phyloP scores from a whole-genome alignment of 2,888 invertebrate species.

The Opisthograptis luteolata region DNA sequence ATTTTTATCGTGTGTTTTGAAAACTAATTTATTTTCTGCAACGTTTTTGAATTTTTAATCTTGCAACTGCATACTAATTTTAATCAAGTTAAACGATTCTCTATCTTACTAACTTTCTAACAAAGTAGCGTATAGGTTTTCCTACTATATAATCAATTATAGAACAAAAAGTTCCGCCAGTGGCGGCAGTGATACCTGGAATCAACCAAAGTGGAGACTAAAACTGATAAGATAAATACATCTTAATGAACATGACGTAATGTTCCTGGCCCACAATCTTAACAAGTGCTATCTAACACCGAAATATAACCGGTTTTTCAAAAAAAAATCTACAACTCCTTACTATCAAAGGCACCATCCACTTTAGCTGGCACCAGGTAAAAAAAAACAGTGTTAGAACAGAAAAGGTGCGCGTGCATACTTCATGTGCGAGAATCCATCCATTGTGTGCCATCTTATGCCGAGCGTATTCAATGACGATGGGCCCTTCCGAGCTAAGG shows the following conservation, averaged over 20 bases:
- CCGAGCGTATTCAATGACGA: conserved; percentile 99
- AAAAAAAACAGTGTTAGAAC: conserved; percentile 12
- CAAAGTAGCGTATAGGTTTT: no score
- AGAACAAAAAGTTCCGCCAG: not conserved
- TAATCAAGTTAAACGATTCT: not conserved
- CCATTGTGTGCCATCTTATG: conserved; percentile 96
- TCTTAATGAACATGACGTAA: not conserved
- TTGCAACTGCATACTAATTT: no score
- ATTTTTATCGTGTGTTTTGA: not conserved
- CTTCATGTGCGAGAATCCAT: conserved; percentile 84
- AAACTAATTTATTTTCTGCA: not conserved
- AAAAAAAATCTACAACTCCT: no score
- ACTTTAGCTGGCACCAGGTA: conserved; percentile 1
- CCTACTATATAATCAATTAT: not conserved
- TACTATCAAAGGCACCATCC: not conserved
- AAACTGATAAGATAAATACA: not conserved
- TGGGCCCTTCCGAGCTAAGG: conserved; percentile 97
- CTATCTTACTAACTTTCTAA: no score
- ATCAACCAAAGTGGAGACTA: not conserved
- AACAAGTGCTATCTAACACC: no score
- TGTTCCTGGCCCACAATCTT: not conserved
- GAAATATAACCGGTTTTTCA: not conserved
- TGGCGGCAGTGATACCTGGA: not conserved
- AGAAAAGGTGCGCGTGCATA: conserved; percentile 73
- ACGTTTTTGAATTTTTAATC: not conserved